Evolutionary conservation across 1,140 invertebrate species (phyloP), one percentile per base, ranked within the genome.

Genomic region (Drosophila arawakana): DNA sequence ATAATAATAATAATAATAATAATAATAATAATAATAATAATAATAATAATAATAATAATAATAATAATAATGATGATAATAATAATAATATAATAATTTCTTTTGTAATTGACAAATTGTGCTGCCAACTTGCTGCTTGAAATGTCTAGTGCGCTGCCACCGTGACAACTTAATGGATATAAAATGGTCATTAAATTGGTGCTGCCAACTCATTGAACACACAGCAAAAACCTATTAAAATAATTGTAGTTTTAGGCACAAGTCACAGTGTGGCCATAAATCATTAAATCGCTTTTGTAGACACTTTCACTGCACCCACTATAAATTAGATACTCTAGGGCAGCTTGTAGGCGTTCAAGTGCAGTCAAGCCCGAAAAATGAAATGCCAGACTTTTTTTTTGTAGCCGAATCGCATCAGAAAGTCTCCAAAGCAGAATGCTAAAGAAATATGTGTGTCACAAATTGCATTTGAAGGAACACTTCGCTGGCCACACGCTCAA

Each of bases 301-400:
- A 30, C 44, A 71, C 73, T 75, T 75, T 71, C 68, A 21, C 68
- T 72, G 39, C 46, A 54, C 44, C 59, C 46, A 54, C 44, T 52
- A 76, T 76, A 72, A 76, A 65, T 72, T 72, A 54, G 30, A 52
- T 65, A 75, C 50, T 50, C 13, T 18, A 62, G 68, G 68, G n/a
- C 68, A 72, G 73, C 60, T 67, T 67, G 69, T 73, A 67, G 74
- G 74, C 74, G 74, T 67, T 67, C 59, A 66, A 76, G 73, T 72
- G 73, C 63, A 68, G 49, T 67, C 70, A 67, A 68, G 70, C 61
- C 61, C 34, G 39, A 65, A 76, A 76, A 76, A 76, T 66, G 43
- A 76, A 76, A 72, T 72, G 68, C 13, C 73, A 71, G 71, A 65
- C 59, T 75, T 75, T 65, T 54, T 30, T 30, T 30, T 30, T 30